A percentile compares a stretch with the other conserved stretches of the same genome.
These are phyloP conservation scores for Cotesia glomerata DNA, from an alignment of 1,140 invertebrate genomes.

Conservation along the genomic window DNA sequence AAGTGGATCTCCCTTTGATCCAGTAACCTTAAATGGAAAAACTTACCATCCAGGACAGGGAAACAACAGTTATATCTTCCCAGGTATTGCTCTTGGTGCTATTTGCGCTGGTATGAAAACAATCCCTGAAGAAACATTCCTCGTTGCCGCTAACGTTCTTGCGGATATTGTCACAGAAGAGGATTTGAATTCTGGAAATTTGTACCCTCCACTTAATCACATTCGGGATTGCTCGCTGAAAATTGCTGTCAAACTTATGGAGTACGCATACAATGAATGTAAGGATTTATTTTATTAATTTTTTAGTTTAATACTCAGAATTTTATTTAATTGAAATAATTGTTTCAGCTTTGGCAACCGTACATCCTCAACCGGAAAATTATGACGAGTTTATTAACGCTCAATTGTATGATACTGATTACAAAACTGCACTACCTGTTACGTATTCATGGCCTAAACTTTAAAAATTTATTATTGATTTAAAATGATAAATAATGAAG, in stretches of 20 bases:
- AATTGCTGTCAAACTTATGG: conserved; percentile 84
- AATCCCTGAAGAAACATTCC: conserved; percentile 88
- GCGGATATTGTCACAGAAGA: conserved; percentile 82
- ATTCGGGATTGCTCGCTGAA: conserved; percentile 88
- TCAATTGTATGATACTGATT: conserved; percentile 80
- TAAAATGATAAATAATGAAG: neutral
- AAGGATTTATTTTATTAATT: conserved; percentile 42
- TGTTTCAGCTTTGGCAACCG: conserved; percentile 73
- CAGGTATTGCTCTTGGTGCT: conserved; percentile 87
- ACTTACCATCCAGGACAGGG: conserved; percentile 88
- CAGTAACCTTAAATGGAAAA: conserved; percentile 79
- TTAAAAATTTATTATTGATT: conserved; percentile 34
- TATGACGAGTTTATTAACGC: conserved; percentile 78
- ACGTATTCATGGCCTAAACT: conserved; percentile 72
- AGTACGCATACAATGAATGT: conserved; percentile 88
- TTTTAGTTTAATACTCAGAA: conserved; percentile 7
- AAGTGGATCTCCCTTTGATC: conserved; percentile 90
- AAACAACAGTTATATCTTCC: conserved; percentile 98
- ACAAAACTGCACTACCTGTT: conserved; percentile 72
- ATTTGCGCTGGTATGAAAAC: conserved; percentile 81
- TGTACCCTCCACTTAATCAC: conserved; percentile 91
- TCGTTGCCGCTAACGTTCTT: conserved; percentile 84
- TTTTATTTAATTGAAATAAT: conserved; percentile 19
- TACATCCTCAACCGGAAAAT: conserved; percentile 79
- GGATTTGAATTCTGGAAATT: conserved; percentile 84